Percentiles rank a stretch among this genome's conserved stretches.
Evolutionary conservation across 1,140 invertebrate species (phyloP).

Genomic region (Dendroctonus valens): DNA sequence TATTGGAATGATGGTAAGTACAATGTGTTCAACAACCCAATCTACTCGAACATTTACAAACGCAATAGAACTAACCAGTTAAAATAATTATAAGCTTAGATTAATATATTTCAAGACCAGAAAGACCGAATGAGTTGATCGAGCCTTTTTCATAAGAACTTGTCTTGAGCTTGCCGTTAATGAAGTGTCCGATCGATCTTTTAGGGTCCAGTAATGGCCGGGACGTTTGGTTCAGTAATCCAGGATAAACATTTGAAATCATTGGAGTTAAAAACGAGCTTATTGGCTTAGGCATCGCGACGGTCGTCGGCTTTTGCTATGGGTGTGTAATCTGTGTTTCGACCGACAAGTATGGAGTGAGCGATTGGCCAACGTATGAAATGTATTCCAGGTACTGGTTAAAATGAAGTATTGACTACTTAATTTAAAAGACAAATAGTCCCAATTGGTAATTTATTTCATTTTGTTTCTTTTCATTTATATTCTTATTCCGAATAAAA

Average conservation of each 20-base stretch:
- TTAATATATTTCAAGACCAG: neutral
- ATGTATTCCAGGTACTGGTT: conserved; percentile 62
- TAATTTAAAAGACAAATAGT: too few species aligned
- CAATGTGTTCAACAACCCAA: neutral
- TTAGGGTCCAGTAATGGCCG: conserved; percentile 72
- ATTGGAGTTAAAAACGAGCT: conserved; percentile 64
- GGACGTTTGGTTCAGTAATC: conserved; percentile 70
- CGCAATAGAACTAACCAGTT: too few species aligned
- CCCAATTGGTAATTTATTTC: too few species aligned
- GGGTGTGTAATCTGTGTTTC: conserved; percentile 60
- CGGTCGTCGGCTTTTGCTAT: conserved; percentile 67
- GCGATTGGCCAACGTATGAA: conserved; percentile 65
- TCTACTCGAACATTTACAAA: too few species aligned
- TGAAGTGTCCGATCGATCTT: conserved; percentile 12
- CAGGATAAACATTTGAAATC: conserved; percentile 59
- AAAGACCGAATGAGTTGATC: neutral
- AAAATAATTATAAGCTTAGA: too few species aligned
- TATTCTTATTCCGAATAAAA: too few species aligned
- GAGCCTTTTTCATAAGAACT: too few species aligned
- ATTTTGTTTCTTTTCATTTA: too few species aligned
- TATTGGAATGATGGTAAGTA: too few species aligned
- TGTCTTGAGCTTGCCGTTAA: neutral
- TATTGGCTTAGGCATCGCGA: conserved; percentile 61
- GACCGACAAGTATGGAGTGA: conserved; percentile 59
- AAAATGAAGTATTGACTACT: too few species aligned